Percentiles rank a stretch among this genome's conserved stretches.
Evolutionary conservation across 2,888 invertebrate species (phyloP).

Genomic region (Andrena minutula): DNA sequence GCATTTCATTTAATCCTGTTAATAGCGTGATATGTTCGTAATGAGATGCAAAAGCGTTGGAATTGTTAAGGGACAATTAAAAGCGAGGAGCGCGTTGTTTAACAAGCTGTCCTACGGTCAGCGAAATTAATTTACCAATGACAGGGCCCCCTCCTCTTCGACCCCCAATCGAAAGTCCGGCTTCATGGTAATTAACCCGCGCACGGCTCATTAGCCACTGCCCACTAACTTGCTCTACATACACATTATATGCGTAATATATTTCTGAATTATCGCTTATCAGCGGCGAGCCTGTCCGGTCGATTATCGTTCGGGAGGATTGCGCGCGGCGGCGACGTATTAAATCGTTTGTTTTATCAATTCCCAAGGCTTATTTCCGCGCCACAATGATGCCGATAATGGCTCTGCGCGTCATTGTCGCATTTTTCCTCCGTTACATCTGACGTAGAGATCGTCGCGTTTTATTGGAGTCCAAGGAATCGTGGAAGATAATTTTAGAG

Average conservation of each 20-base stretch:
- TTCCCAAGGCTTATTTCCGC: constrained; percentile 66
- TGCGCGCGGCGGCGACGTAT: constrained; percentile 45
- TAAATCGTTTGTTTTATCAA: constrained; percentile 70
- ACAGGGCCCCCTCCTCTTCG: constrained; percentile 23
- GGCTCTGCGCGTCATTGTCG: constrained; percentile 29
- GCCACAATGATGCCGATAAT: constrained; percentile 39
- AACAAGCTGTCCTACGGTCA: neutral
- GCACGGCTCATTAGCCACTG: constrained; percentile 59
- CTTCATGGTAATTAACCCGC: constrained; percentile 55
- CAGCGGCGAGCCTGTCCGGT: constrained; percentile 49
- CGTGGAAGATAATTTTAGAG: neutral
- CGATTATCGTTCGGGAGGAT: constrained; percentile 58
- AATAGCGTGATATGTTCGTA: neutral
- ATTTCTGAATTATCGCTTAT: constrained; percentile 63
- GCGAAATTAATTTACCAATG: constrained; percentile 51
- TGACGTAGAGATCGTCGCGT: neutral
- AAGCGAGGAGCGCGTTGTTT: neutral
- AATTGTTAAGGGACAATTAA: neutral
- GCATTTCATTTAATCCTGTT: neutral
- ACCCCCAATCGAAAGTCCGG: constrained; percentile 43
- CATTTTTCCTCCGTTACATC: constrained; percentile 19
- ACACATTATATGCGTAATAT: constrained; percentile 55
- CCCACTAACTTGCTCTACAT: constrained; percentile 38
- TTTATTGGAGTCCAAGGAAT: neutral
- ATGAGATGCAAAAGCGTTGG: neutral